phyloP scores from a whole-genome alignment of 2,797 vertebrate species.

The Semaprochilodus insignis region DNA sequence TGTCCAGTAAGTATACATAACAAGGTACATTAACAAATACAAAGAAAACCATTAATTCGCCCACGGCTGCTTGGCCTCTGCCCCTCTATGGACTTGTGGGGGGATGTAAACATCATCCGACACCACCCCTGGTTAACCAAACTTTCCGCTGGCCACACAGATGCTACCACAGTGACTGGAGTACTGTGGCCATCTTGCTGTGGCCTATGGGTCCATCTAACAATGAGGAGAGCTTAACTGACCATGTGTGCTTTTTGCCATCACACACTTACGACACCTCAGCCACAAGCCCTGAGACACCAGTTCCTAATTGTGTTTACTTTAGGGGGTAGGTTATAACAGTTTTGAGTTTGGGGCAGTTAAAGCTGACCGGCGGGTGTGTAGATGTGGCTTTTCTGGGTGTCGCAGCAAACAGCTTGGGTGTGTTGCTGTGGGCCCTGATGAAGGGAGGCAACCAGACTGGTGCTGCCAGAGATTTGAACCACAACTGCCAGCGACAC shows the following conservation, averaged over 20 bases:
- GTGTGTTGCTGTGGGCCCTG: conserved; percentile 41
- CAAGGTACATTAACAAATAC: conserved; percentile 63
- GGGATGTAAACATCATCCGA: conserved; percentile 72
- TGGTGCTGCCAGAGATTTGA: conserved; percentile 50
- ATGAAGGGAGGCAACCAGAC: conserved; percentile 54
- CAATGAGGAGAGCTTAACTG: conserved; percentile 70
- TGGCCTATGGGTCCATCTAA: conserved; percentile 61
- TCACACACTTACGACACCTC: not conserved
- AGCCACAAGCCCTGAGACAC: conserved; percentile 12
- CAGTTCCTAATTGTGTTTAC: conserved; percentile 46
- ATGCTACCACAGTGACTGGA: conserved; percentile 54
- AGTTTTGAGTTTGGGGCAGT: conserved; percentile 20
- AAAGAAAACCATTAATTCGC: conserved; percentile 61
- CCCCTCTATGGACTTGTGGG: conserved; percentile 65
- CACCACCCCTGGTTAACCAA: conserved; percentile 72
- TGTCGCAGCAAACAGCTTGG: conserved; percentile 43
- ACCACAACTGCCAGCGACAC: conserved; percentile 62
- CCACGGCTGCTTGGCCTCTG: conserved; percentile 44
- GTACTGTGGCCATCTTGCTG: conserved; percentile 63
- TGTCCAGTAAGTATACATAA: conserved; percentile 46
- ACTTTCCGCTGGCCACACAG: conserved; percentile 75
- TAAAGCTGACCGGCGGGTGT: conserved; percentile 39
- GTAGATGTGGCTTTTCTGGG: conserved; percentile 48
- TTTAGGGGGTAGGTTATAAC: conserved; percentile 39
- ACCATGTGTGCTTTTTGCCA: conserved; percentile 42